Evolutionary conservation across 1,140 invertebrate genomes (phyloP), one percentile per base, ranked within the genome.

Genomic region (Ceratina australensis): DNA sequence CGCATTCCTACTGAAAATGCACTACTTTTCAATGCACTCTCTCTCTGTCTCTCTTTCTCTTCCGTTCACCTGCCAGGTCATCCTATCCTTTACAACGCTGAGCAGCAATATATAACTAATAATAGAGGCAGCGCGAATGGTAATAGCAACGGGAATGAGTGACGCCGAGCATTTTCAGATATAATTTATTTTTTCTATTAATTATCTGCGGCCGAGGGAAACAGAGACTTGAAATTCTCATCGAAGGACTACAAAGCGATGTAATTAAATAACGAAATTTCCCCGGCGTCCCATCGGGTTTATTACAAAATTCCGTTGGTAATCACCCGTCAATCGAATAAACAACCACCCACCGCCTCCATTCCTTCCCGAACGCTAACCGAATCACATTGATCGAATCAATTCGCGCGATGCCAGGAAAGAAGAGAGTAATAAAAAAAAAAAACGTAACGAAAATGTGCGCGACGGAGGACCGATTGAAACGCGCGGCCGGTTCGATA

Each of bases 241-340:
- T 64, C 52, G 65, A 7, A 20, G 68, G 61, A 67, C 66, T 42
- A 79, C 73, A 66, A 68, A 47, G 47, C 63, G 54, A 52, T 57
- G 71, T 75, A 82, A 83, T 83, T 82, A 83, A 83, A 83, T 75
- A 83, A 79, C 82, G 80, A 83, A 83, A 83, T 83, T 82, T 82
- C 57, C 80, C 59, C n/a, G n/a, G 56, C 81, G 66, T 83, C 67
- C 81, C 81, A 22, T 60, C 54, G 60, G 67, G 61, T 82, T 79
- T 79, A 83, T 82, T 82, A 82, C 76, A 72, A 83, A 83, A 83
- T 83, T 82, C 82, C 80, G 67, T 73, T 73, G 72, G 78, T 79
- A 82, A 83, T 83, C 72, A 73, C 66, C 59, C 63, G 61, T 49
- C 75, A 72, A 79, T 82, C 78, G 76, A 72, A 79, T 79, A 64